phyloP scores from a whole-genome alignment of 2,113 vertebrate genomes.

The Limnothrissa miodon region DNA sequence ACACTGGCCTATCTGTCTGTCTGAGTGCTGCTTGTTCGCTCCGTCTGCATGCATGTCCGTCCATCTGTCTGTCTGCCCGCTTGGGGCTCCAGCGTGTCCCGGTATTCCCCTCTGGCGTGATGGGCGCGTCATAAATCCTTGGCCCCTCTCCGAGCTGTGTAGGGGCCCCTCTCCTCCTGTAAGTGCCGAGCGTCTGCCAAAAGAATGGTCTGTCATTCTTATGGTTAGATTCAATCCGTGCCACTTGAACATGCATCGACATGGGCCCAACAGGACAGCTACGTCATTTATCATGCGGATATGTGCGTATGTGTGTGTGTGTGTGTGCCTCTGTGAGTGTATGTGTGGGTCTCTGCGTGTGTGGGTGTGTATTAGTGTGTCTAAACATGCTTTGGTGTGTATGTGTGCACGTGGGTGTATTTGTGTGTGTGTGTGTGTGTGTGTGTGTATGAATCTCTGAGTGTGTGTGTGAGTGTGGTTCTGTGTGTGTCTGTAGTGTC shows the following conservation, averaged over 20 bases:
- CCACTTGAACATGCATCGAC: conserved; percentile 78
- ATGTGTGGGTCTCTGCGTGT: conserved; percentile 11
- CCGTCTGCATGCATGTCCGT: not conserved
- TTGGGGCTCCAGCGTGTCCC: not conserved
- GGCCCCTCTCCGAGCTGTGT: not conserved
- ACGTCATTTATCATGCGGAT: conserved; percentile 71
- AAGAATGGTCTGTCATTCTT: conserved; percentile 77
- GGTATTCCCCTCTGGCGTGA: not conserved
- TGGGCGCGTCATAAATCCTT: conserved; percentile 70
- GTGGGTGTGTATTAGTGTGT: conserved; percentile 23
- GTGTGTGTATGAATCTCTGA: conserved; percentile 8
- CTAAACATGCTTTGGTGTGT: no score
- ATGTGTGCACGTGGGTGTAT: conserved; percentile 6
- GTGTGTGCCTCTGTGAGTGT: conserved; percentile 19
- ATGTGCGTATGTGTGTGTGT: conserved; percentile 52
- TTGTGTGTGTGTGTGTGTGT: conserved; percentile 29
- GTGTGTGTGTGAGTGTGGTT: not conserved
- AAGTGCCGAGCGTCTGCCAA: conserved; percentile 59
- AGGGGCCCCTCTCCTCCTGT: conserved; percentile 56
- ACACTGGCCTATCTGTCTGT: not conserved
- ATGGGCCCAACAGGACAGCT: conserved; percentile 68
- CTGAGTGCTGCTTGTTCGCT: not conserved
- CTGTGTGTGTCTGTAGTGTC: conserved; percentile 37
- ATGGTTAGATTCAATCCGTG: conserved; percentile 78
- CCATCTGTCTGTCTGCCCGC: not conserved